Conservation (phyloP, 2,113 vertebrate genomes). For the Pelecanoides urinatrix region DNA sequence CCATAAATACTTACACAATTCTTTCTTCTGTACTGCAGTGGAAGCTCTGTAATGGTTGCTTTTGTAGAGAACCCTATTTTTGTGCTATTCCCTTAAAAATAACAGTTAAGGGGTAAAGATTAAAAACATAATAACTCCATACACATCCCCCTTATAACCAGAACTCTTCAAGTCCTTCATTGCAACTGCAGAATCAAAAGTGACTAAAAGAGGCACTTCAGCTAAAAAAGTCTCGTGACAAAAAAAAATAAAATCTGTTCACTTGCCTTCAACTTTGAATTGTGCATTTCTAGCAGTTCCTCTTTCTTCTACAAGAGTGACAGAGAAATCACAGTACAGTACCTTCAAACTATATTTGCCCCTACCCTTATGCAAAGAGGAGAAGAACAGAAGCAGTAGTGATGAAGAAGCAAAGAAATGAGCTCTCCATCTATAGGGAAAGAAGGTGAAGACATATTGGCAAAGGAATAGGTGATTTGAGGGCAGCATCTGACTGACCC, state of each 20-base stretch:
- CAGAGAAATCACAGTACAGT: not conserved
- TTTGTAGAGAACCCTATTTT: slow-evolving; percentile 81
- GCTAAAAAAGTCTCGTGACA: not conserved
- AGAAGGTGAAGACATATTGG: not conserved
- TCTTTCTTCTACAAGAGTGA: not conserved
- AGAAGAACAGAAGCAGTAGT: not conserved
- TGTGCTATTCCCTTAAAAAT: slow-evolving; percentile 77
- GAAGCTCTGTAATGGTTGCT: slow-evolving; percentile 77
- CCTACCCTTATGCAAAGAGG: no score
- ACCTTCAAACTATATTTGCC: not conserved
- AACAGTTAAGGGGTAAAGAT: not conserved
- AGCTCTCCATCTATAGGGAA: not conserved
- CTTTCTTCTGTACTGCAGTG: slow-evolving; percentile 41
- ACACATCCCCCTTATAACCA: not conserved
- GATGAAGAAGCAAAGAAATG: not conserved
- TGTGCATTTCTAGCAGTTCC: not conserved
- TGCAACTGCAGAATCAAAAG: not conserved
- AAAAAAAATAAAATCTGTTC: not conserved
- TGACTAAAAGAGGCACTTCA: not conserved
- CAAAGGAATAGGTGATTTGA: not conserved
- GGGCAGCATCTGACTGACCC: not conserved
- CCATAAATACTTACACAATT: slow-evolving; percentile 55
- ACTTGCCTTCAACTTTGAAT: not conserved
- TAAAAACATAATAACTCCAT: not conserved
- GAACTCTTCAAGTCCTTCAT: not conserved